Evolutionary conservation across 2,797 vertebrate species (phyloP).

Genomic region (Channallabes apus): DNA sequence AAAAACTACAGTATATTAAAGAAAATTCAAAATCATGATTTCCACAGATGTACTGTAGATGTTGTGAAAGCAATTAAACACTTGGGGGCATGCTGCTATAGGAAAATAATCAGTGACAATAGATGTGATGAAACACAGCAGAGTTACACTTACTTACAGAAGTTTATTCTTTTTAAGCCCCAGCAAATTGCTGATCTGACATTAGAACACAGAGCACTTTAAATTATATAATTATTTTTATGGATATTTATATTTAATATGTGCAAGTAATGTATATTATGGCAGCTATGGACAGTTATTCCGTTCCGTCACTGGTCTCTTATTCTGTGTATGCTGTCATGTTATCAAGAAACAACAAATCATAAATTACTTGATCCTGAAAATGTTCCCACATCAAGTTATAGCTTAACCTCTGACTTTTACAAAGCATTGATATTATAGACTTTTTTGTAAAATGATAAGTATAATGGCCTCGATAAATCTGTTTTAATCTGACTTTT

Average conservation of each 20-base stretch:
- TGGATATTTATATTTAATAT: too few species aligned
- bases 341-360: not conserved
- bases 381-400: not conserved
- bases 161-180: not conserved
- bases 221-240: not conserved
- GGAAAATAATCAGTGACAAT: not conserved
- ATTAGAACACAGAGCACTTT: not conserved
- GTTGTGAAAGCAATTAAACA: not conserved
- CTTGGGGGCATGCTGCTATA: not conserved
- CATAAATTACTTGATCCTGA: not conserved
- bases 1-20: too few species aligned
- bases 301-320: not conserved
- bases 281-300: not conserved
- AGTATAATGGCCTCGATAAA: not conserved
- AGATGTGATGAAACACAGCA: not conserved
- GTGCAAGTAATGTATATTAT: not conserved
- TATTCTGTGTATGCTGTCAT: not conserved
- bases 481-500: not conserved
- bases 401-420: not conserved
- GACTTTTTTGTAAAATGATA: not conserved
- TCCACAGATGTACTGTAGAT: not conserved
- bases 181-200: not conserved
- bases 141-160: not conserved
- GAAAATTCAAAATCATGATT: not conserved
- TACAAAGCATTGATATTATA: not conserved